A percentile compares a stretch with the other conserved stretches of the same genome.
phyloP scores from a whole-genome alignment of 2,888 invertebrate species.

The Nomada goodeniana region DNA sequence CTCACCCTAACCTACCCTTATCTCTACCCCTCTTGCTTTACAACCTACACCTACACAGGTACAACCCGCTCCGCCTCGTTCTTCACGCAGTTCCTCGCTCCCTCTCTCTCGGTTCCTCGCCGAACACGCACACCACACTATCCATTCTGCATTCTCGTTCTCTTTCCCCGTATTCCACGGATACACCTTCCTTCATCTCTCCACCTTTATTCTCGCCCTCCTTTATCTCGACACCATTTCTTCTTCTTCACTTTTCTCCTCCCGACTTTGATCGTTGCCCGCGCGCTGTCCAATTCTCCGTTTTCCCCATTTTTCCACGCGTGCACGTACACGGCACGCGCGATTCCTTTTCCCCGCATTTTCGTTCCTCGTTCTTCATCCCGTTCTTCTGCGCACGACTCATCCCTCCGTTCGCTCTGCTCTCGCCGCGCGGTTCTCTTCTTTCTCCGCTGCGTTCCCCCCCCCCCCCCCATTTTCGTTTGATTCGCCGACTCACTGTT shows the following conservation, averaged over 20 bases:
- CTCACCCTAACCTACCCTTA: constrained; percentile 24
- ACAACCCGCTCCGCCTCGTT: constrained; percentile 17
- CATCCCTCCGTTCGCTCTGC: not conserved
- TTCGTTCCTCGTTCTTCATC: not conserved
- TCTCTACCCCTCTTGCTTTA: constrained; percentile 29
- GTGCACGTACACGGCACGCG: not conserved
- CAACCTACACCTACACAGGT: not conserved
- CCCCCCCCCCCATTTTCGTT: too few relatives aligned
- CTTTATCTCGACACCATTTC: constrained; percentile 31
- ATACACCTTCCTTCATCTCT: constrained; percentile 22
- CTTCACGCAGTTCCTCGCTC: constrained; percentile 16
- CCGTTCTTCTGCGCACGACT: not conserved
- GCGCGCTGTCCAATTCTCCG: constrained; percentile 34
- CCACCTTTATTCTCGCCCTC: constrained; percentile 34
- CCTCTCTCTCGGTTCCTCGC: constrained; percentile 52
- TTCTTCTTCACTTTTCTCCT: constrained; percentile 22
- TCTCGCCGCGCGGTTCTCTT: not conserved
- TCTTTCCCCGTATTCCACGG: constrained; percentile 32
- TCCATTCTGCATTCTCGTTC: constrained; percentile 41
- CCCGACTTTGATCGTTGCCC: constrained; percentile 31
- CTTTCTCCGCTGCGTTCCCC: not conserved
- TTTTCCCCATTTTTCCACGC: constrained; percentile 16
- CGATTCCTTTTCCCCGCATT: not conserved
- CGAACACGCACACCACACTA: constrained; percentile 46
- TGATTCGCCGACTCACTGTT: not conserved